These are phyloP conservation scores for Prunella himalayana DNA, from an alignment of 2,113 vertebrate species.

Conservation along the genomic window DNA sequence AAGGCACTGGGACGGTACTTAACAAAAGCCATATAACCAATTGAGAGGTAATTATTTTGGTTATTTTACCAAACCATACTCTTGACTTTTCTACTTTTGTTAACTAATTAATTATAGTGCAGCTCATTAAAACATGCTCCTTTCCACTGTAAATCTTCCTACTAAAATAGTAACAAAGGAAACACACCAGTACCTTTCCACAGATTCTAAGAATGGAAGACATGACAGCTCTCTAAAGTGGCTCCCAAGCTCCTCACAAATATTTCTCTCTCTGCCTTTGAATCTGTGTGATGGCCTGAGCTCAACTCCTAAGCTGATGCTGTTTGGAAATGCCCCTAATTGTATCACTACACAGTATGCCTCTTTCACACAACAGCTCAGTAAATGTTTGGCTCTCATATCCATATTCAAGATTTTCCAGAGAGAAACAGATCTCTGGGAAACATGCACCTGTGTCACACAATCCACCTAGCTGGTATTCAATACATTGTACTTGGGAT, in stretches of 20 bases:
- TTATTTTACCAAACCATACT: background rate
- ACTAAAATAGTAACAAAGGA: background rate
- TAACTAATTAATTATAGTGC: background rate
- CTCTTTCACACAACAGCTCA: background rate
- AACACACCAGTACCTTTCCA: background rate
- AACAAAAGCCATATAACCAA: background rate
- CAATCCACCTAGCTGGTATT: background rate
- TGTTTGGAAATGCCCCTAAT: background rate
- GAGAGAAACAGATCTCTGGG: background rate
- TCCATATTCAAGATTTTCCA: background rate
- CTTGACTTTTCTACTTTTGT: background rate
- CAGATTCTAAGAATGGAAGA: background rate
- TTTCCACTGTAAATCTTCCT: background rate
- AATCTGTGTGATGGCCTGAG: background rate
- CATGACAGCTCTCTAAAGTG: fast-evolving
- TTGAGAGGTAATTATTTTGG: background rate
- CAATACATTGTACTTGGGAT: background rate
- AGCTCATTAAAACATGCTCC: background rate
- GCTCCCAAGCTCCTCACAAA: background rate
- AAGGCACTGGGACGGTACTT: background rate
- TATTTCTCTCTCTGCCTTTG: background rate
- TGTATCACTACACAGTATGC: fast-evolving
- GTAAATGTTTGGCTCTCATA: background rate
- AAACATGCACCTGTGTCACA: background rate
- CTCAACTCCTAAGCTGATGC: background rate